Base-by-base conservation (phyloP, 92 coral and sea anemone genomes). In the Galaxea fascicularis region DNA sequence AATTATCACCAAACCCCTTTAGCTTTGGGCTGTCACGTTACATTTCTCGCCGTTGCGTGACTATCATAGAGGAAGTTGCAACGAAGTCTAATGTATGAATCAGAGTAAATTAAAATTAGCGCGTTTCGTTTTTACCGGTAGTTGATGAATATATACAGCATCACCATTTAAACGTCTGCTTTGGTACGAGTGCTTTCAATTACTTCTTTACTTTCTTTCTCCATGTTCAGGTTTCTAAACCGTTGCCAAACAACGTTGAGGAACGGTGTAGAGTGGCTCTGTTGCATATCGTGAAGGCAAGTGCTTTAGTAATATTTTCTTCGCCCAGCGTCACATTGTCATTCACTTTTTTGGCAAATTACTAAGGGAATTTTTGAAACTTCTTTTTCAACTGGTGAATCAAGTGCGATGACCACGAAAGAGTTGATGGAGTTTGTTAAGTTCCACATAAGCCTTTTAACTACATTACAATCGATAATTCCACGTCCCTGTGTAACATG, bases 271-370 rank as follows among this genome's bases (percentile, higher is more conserved):
- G 82, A 77, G 85, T 84, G 64, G 95, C 99, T n/a, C 76, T 96
- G n/a, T 80, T 93, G 16, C 93, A 94, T 70, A 93, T 96, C 62
- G 94, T 91, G 14, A 95, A 94, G 98, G 98, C 88, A 77, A 70
- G 86, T 35, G 44, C 15, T 74, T 24, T 24, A 25, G 22, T 46
- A 24, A 49, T 49, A 10, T 9, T 2, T 10, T 15, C 11, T 15
- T 46, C 11, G 5, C 51, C 11, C 7, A 5, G 17, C 15, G 54
- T 15, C 54, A 49, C 54, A 11, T 11, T 10, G 54, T 49, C 13
- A 49, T 10, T 9, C 17, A 10, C 54, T 14, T 49, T 14, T 2
- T 49, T 49, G 54, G 10, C 54, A 0, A 15, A 4, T 49, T 49
- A 3, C 10, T 49, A 14, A 49, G 15, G 54, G 5, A 15, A 4